A percentile compares a stretch with the other conserved stretches of the same genome.
These are phyloP conservation scores for Numenius arquata DNA, from an alignment of 2,113 vertebrate species.

Conservation along the genomic window DNA sequence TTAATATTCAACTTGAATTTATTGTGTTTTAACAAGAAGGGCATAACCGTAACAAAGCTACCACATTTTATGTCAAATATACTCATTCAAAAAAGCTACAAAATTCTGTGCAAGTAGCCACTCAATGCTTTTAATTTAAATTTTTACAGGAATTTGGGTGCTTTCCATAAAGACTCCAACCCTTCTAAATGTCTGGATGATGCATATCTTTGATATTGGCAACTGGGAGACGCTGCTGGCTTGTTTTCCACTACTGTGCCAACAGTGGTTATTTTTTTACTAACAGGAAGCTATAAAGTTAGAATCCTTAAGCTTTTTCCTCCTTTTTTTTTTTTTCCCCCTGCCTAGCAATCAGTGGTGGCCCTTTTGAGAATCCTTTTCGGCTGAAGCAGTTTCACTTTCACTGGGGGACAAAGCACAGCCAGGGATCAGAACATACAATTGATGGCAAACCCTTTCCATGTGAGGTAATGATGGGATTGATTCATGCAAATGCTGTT, in stretches of 20 bases:
- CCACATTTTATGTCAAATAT: background rate
- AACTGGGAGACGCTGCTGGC: background rate
- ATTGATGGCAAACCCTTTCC: conserved; percentile 85
- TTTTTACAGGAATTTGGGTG: background rate
- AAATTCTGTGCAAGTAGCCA: background rate
- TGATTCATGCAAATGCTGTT: background rate
- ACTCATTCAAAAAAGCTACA: background rate
- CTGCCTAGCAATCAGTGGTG: conserved; percentile 83
- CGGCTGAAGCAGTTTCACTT: conserved; percentile 96
- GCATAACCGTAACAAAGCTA: background rate
- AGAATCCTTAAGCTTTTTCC: background rate
- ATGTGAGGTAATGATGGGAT: conserved; percentile 82
- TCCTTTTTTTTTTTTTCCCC: background rate
- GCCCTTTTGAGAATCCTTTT: conserved; percentile 87
- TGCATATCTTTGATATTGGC: background rate
- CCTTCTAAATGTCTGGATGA: background rate
- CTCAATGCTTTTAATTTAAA: background rate
- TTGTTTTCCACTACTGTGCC: background rate
- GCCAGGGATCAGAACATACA: conserved; percentile 90
- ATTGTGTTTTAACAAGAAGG: background rate
- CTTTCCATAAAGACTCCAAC: background rate
- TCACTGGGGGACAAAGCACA: conserved; percentile 90
- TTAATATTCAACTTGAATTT: background rate
- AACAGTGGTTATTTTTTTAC: background rate
- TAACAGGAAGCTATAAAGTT: background rate